Base-by-base conservation (phyloP, 2,888 invertebrate species). In the Chrysotoxum bicinctum region DNA sequence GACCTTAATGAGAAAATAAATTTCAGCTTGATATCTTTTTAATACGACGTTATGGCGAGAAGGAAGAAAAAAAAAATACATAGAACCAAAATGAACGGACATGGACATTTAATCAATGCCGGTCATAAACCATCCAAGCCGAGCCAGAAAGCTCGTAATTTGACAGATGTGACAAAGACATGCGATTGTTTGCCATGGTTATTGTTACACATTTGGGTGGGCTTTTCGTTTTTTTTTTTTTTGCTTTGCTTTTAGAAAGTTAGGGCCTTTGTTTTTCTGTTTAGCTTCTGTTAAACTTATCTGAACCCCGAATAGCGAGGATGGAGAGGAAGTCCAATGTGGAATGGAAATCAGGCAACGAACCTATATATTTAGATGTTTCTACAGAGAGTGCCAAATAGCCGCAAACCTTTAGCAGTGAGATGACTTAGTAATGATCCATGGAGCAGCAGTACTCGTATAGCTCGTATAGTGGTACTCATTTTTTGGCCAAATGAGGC, bases 401-500 rank as follows among this genome's bases (percentile, higher is more conserved):
- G 64, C 50, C 73, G 52, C 70, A 66, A 50, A 56, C 60, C 37
- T 23, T 26, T 45, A 52, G 16, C 70, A 62, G 35, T 16, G 48
- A 74, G 73, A 83, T 83, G 74, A 64, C 78, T 83, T 83, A 83
- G 78, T 83, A 83, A 78, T 78, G 83, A 83, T 83, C 69, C 69
- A 32, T 43, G 60, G n/a, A 43, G 40, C 19, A 45, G 62, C 12
- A 40, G 26, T 16, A 26, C 9, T 8, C 9, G 10, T 16, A 40
- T 12, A 54, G 23, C 10, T n/a, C 32, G 7, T 7, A 37, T 35
- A 35, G 19, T 56, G 9, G n/a, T 23, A 60, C 60, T 69, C 52
- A 69, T 62, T 75, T 69, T 72, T 78, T 72, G 68, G 68, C 74
- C 43, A 80, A 80, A 80, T 77, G 72, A 77, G 72, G 60, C 66